phyloP scores from a whole-genome alignment of 2,797 vertebrate species.

The Tragelaphus eurycerus region DNA sequence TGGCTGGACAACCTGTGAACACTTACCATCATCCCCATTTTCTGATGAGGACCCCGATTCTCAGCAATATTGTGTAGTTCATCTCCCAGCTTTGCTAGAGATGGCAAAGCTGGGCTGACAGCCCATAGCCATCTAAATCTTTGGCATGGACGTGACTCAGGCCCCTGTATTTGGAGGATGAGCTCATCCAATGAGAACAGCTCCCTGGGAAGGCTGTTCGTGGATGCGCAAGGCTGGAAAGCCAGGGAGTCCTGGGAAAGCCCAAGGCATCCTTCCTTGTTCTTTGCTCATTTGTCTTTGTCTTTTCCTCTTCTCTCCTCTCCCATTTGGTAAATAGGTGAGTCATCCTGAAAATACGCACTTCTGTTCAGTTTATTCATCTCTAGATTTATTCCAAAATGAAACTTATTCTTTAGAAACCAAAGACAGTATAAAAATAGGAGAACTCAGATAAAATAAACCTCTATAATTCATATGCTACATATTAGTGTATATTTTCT shows the following conservation, averaged over 20 bases:
- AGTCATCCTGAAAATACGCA: constrained; percentile 65
- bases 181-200: not conserved
- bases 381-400: constrained; percentile 32
- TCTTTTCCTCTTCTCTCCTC: constrained; percentile 14
- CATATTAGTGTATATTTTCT: not conserved
- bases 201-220: not conserved
- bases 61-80: not conserved
- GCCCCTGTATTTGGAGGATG: not conserved
- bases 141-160: not conserved
- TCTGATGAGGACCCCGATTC: not conserved
- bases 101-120: not conserved
- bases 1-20: not conserved
- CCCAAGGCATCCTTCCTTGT: not conserved
- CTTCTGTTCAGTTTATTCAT: constrained; percentile 22
- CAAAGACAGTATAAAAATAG: constrained; percentile 20
- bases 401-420: constrained; percentile 47
- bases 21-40: not conserved
- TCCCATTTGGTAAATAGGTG: constrained; percentile 54
- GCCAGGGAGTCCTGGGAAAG: not conserved
- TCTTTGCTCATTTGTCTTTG: constrained; percentile 45
- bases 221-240: not conserved
- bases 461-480: not conserved
- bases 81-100: not conserved
- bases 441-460: not conserved
- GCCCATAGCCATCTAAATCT: not conserved